Percentiles rank a stretch among this genome's conserved stretches.
Conservation (phyloP, 2,113 vertebrate genomes). For the Barbus barbus region DNA sequence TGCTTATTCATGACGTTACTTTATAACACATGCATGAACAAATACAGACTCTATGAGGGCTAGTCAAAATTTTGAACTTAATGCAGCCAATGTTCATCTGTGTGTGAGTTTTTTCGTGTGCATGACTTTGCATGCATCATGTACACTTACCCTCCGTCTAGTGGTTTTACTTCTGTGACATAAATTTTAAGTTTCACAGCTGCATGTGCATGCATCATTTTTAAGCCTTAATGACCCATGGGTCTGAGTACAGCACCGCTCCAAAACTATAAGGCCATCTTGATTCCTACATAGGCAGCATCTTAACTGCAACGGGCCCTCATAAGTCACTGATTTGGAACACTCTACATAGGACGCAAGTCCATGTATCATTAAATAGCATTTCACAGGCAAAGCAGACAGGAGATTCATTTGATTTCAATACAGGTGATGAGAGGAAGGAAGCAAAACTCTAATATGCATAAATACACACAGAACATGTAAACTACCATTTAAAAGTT, state of each 20-base stretch:
- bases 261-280: not conserved
- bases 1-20: conserved; percentile 26
- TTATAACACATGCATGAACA: conserved; percentile 15
- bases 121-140: conserved; percentile 38
- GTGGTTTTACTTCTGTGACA: conserved; percentile 16
- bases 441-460: not conserved
- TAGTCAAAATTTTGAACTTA: not conserved
- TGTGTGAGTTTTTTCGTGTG: not conserved
- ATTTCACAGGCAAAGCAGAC: not conserved
- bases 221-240: conserved; percentile 22
- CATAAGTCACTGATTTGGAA: not conserved
- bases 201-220: conserved; percentile 13
- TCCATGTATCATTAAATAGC: not conserved
- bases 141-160: no score
- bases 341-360: not conserved
- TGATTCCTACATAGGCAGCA: not conserved
- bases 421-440: not conserved
- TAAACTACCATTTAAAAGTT: no score
- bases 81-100: not conserved
- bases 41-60: not conserved
- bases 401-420: not conserved
- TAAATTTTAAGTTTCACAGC: not conserved
- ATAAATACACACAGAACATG: not conserved
- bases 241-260: not conserved
- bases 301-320: not conserved